Conservation (phyloP, 2,113 vertebrate genomes). For the Eubucco bourcierii region DNA sequence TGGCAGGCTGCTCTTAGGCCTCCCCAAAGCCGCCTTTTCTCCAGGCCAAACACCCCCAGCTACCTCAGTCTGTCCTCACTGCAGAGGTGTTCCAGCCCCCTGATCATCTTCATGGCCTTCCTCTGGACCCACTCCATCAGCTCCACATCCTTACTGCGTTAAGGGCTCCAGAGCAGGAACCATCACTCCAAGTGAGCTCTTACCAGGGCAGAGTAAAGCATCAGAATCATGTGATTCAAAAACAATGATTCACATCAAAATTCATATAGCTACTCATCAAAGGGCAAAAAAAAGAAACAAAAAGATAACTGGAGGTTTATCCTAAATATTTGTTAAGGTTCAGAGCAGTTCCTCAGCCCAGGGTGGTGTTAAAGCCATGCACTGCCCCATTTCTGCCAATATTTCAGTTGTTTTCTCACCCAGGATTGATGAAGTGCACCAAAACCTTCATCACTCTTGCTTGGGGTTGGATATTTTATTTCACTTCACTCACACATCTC, state of each 20-base stretch:
- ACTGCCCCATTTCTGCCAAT: not conserved
- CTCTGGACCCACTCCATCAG: too few relatives aligned
- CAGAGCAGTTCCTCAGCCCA: not conserved
- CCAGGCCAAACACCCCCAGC: too few relatives aligned
- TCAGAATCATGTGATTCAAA: not conserved
- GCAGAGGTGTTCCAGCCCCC: too few relatives aligned
- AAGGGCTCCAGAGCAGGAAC: too few relatives aligned
- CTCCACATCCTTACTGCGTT: too few relatives aligned
- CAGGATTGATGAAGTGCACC: not conserved
- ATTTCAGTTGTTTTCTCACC: not conserved
- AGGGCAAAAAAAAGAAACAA: not conserved
- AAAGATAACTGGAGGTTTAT: not conserved
- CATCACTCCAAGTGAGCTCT: too few relatives aligned
- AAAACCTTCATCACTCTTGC: not conserved
- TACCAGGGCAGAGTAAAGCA: too few relatives aligned
- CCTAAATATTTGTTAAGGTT: not conserved
- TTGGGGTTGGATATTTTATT: not conserved
- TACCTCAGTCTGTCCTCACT: too few relatives aligned
- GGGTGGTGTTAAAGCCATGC: not conserved
- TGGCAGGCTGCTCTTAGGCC: too few relatives aligned
- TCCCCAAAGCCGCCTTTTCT: too few relatives aligned
- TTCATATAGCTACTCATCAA: not conserved
- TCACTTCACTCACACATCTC: not conserved
- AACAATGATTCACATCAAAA: not conserved
- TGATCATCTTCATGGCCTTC: too few relatives aligned